Evolutionary conservation across 2,113 vertebrate species (phyloP).

Genomic region (Sphyrna mokarran): DNA sequence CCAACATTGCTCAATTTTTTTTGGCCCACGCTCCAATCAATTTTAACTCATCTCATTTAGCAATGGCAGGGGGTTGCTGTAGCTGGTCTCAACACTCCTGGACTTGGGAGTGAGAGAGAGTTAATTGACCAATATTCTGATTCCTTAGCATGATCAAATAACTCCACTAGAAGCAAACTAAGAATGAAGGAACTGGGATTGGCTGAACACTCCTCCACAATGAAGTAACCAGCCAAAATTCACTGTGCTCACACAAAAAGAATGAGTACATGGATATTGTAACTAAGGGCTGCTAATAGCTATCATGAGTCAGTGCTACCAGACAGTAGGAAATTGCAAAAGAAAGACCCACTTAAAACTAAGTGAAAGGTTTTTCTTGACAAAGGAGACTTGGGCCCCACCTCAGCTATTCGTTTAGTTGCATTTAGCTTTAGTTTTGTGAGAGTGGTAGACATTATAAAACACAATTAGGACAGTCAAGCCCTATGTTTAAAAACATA

Average conservation of each 20-base stretch:
- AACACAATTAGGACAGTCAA: neutral
- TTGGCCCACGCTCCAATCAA: neutral
- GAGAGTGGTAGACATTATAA: neutral
- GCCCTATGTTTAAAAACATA: neutral
- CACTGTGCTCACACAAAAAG: neutral
- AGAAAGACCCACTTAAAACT: too few relatives aligned
- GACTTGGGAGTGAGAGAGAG: neutral
- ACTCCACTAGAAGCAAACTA: neutral
- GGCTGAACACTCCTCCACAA: neutral
- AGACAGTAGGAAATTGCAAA: neutral
- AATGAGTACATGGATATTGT: neutral
- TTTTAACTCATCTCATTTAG: neutral
- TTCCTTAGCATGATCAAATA: neutral
- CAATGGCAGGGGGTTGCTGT: neutral
- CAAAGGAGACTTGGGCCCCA: neutral
- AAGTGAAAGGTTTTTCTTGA: neutral
- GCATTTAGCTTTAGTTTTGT: neutral
- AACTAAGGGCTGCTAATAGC: neutral
- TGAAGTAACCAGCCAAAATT: neutral
- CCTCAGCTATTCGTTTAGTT: neutral
- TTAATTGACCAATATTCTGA: neutral
- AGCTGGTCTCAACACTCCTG: neutral
- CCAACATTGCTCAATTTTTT: too few relatives aligned
- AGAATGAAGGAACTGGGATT: neutral
- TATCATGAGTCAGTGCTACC: neutral